phyloP scores from a whole-genome alignment of 2,113 vertebrate genomes.

The Macroglossus sobrinus region DNA sequence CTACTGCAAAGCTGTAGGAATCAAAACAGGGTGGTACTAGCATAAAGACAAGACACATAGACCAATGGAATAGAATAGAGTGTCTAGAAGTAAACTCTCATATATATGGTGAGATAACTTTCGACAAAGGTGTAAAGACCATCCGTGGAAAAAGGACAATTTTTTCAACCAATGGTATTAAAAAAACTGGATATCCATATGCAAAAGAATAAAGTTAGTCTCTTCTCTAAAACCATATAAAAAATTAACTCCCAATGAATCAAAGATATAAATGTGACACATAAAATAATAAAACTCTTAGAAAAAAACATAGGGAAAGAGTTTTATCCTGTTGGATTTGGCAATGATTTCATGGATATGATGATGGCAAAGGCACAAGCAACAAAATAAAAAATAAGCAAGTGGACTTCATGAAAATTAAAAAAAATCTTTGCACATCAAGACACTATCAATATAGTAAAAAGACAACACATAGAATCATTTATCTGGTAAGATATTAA shows the following conservation, averaged over 20 bases:
- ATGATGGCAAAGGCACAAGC: not conserved
- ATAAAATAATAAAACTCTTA: not conserved
- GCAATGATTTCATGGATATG: not conserved
- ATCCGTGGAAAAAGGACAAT: not conserved
- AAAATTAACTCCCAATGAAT: not conserved
- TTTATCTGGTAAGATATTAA: not conserved
- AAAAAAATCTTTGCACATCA: not conserved
- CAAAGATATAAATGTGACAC: not conserved
- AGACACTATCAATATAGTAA: not conserved
- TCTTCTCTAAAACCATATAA: not conserved
- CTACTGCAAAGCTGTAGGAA: not conserved
- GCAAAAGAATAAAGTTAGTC: not conserved
- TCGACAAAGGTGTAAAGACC: not conserved
- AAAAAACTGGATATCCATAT: not conserved
- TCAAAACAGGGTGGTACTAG: not conserved
- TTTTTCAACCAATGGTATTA: not conserved
- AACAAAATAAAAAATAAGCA: not conserved
- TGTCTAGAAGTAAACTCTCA: not conserved
- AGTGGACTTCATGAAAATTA: not conserved
- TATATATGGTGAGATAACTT: not conserved
- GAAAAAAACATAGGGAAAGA: not conserved
- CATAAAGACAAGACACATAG: not conserved
- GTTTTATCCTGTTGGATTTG: not conserved
- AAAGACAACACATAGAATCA: not conserved
- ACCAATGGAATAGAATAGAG: not conserved